Base-by-base conservation (phyloP, 2,113 vertebrate species). In the Xyrauchen texanus region DNA sequence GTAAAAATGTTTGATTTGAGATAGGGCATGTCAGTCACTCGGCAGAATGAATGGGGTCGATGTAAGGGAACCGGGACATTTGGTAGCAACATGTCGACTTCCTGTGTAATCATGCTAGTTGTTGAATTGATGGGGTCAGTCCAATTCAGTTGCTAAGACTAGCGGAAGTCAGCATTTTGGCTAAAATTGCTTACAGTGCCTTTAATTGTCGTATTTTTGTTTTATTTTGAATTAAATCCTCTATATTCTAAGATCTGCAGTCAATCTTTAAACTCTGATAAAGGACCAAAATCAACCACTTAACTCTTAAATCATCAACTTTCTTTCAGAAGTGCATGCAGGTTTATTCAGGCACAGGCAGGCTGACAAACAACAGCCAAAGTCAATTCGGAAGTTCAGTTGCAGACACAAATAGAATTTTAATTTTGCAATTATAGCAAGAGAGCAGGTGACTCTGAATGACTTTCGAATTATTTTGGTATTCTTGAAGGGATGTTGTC, bases 391-490 rank as follows among this genome's bases (percentile, higher is more conserved):
- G 16, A 9, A 21, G 57, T 55, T 73, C 70, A 60, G 55, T 44
- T 73, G 55, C 44, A 55, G n/a, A 60, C 55, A 60, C 7, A n/a
- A 15, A 60, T n/a, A 7, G 70, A 60, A 73, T 73, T 21, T 61
- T 21, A 47, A 73, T 73, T 60, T 21, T 2, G 44, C 44, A 71
- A 72, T 71, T 82, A 67, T 53, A 69, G 12, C 76, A 34, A 34
- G 16, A n/a, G 21, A 51, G 49, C 65, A 49, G 61, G 51, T 60
- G 55, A 15, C 5, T 45, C 65, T 42, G 58, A 69, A 79, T 65
- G n/a, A 58, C 53, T 65, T 51, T 63, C 76, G 68, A 77, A 76
- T 82, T 78, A 66, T 75, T 61, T 66, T 7, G 47, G 57, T 70
- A 57, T 66, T 71, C 64, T 65, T 16, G 47, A 66, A 78, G 60